Evolutionary conservation across 2,797 vertebrate species (phyloP).

Genomic region (Diplodus puntazzo): DNA sequence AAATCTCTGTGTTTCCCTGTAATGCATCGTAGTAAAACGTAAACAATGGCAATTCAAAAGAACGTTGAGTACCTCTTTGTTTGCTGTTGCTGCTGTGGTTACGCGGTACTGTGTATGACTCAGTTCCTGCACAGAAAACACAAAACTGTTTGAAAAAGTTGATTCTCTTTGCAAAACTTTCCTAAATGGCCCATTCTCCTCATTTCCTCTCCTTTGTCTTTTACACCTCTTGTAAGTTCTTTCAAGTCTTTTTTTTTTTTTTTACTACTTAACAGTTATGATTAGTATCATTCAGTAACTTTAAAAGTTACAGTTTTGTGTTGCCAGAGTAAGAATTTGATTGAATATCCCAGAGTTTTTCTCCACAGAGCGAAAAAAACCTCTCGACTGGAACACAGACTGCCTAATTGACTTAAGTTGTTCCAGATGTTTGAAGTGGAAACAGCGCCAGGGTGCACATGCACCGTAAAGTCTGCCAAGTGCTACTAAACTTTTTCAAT

Average conservation of each 20-base stretch:
- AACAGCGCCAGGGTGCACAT: no score
- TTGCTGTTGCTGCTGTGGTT: slow-evolving; percentile 26
- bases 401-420: not conserved
- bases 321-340: not conserved
- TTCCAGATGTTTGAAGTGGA: not conserved
- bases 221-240: not conserved
- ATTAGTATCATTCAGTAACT: not conserved
- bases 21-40: not conserved
- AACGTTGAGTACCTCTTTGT: slow-evolving; percentile 44
- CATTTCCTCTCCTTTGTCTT: not conserved
- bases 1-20: not conserved
- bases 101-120: slow-evolving; percentile 46
- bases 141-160: not conserved
- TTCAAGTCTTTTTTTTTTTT: not conserved
- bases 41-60: not conserved
- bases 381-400: not conserved
- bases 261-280: not conserved
- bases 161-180: not conserved
- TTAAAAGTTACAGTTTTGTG: not conserved
- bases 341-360: not conserved
- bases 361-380: not conserved
- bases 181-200: not conserved
- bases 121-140: slow-evolving; percentile 57
- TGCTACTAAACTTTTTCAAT: no score
- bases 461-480: no score